phyloP scores from a whole-genome alignment of 2,113 vertebrate species.

The Choloepus hoffmanni region DNA sequence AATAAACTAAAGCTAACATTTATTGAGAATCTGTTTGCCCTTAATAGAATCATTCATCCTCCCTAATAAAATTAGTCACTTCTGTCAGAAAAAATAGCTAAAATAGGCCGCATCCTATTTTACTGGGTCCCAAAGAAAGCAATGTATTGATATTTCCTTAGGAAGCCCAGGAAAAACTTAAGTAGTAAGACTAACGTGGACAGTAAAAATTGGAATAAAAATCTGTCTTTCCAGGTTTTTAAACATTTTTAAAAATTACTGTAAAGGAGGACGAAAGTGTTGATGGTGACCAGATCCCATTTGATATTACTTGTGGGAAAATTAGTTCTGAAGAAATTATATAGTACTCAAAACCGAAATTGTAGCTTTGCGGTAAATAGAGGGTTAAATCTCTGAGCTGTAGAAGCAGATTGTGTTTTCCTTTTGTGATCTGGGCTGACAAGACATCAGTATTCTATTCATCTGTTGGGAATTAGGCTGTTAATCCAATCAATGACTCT shows the following conservation, averaged over 20 bases:
- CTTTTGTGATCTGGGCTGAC: constrained; percentile 91
- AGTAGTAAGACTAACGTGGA: background rate
- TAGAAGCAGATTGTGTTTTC: constrained; percentile 91
- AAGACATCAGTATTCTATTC: constrained; percentile 97
- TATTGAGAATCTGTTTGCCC: constrained; percentile 3
- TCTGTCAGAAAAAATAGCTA: constrained; percentile 51
- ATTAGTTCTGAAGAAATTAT: constrained; percentile 51
- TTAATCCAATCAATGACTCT: constrained; percentile 98
- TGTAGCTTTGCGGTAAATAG: constrained; percentile 39
- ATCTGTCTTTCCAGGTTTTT: constrained; percentile 18
- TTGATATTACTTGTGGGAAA: constrained; percentile 45
- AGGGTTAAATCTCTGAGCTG: constrained; percentile 89
- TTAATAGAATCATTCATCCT: constrained; percentile 51
- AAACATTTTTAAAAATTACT: constrained; percentile 15
- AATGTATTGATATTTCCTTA: constrained; percentile 54
- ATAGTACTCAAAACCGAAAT: background rate
- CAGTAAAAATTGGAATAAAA: constrained; percentile 57
- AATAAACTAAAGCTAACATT: constrained; percentile 46
- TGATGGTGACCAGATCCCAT: background rate
- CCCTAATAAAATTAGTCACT: constrained; percentile 35
- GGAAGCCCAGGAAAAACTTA: constrained; percentile 48
- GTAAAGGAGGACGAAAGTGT: background rate
- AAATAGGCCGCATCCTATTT: background rate
- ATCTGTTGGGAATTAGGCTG: constrained; percentile 98
- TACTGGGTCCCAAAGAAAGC: constrained; percentile 19